Evolutionary conservation across 1,140 invertebrate genomes (phyloP).

Genomic region (Lucilia cuprina): DNA sequence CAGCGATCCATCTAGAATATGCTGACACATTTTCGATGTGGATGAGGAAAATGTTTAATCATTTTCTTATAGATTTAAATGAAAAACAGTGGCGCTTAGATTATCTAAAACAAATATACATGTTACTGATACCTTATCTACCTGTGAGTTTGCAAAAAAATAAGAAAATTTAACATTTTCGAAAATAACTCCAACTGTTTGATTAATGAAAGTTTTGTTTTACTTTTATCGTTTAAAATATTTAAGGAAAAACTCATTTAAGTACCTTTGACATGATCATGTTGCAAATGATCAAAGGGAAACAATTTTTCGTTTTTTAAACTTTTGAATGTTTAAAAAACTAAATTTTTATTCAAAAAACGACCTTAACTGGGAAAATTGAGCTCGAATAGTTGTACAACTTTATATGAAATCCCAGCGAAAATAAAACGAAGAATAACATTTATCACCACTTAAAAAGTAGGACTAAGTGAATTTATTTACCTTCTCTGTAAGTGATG

Average conservation of each 20-base stretch:
- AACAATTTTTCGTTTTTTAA: background rate
- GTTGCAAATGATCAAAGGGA: background rate
- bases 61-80: background rate
- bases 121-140: background rate
- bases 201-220: slow-evolving; percentile 23
- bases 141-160: slow-evolving; percentile 28
- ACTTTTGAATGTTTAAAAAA: too few relatives aligned
- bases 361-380: too few relatives aligned
- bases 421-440: too few relatives aligned
- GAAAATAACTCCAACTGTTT: slow-evolving; percentile 15
- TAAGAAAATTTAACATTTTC: background rate
- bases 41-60: background rate
- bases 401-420: too few relatives aligned
- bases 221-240: background rate
- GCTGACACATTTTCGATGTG: background rate
- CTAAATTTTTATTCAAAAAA: too few relatives aligned
- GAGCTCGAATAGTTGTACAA: too few relatives aligned
- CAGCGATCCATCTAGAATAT: background rate
- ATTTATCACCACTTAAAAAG: too few relatives aligned
- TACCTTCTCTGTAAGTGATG: too few relatives aligned
- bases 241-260: background rate
- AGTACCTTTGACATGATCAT: background rate
- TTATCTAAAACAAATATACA: background rate
- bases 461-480: too few relatives aligned
- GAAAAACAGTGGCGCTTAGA: slow-evolving; percentile 27